Percentiles rank a stretch among this genome's conserved stretches.
phyloP scores from a whole-genome alignment of 2,888 invertebrate genomes.

The Drosophila mayaguana region DNA sequence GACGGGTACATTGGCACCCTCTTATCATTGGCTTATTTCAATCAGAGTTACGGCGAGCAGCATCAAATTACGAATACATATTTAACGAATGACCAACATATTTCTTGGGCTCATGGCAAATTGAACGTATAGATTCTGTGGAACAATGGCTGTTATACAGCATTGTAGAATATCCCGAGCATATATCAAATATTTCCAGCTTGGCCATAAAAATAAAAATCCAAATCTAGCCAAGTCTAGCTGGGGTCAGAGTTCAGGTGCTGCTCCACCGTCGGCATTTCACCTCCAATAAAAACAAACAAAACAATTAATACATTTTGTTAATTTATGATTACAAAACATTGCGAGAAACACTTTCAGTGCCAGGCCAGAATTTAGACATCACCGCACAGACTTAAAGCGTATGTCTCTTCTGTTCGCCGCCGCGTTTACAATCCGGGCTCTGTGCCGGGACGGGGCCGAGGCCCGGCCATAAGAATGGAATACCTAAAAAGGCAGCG shows the following conservation, averaged over 20 bases:
- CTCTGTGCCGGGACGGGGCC: conserved; percentile 31
- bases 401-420: conserved; percentile 36
- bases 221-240: conserved; percentile 11
- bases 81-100: conserved; percentile 55
- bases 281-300: conserved; percentile 78
- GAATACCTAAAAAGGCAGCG: conserved; percentile 8
- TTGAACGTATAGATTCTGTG: conserved; percentile 15
- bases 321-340: conserved; percentile 83
- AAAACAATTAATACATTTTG: conserved; percentile 83
- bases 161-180: conserved; percentile 7
- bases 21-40: conserved; percentile 21
- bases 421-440: conserved; percentile 54
- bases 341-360: conserved; percentile 78
- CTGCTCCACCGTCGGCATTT: conserved; percentile 60
- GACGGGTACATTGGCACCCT: conserved; percentile 16
- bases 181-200: conserved; percentile 13
- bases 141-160: conserved; percentile 18
- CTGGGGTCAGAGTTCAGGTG: conserved; percentile 22
- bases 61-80: conserved; percentile 54
- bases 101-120: conserved; percentile 19
- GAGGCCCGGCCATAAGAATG: conserved; percentile 33
- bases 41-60: conserved; percentile 29
- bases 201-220: conserved; percentile 29
- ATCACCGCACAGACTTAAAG: conserved; percentile 67
- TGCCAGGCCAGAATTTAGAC: conserved; percentile 71